Evolutionary conservation across 2,888 invertebrate species (phyloP).

Genomic region (Adineta ricciae): DNA sequence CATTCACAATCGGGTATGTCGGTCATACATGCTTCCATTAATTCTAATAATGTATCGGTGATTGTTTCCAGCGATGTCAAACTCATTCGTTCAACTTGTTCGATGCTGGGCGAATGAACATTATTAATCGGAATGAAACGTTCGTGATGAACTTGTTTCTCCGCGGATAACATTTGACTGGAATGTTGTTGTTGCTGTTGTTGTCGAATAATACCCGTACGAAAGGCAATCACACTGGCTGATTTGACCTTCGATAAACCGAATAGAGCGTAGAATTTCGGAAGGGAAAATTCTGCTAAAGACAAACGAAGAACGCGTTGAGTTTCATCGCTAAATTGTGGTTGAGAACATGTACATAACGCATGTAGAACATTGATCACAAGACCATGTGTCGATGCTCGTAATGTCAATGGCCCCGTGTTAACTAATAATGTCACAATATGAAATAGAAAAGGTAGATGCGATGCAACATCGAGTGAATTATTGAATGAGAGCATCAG

Average conservation of each 20-base stretch:
- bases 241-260: constrained; percentile 96
- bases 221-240: constrained; percentile 89
- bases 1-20: constrained; percentile 86
- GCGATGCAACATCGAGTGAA: constrained; percentile 81
- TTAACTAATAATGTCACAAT: constrained; percentile 89
- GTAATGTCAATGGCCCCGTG: constrained; percentile 83
- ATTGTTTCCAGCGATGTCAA: constrained; percentile 83
- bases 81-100: constrained; percentile 66
- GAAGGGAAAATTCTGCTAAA: constrained; percentile 86
- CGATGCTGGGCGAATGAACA: neutral
- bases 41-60: constrained; percentile 84
- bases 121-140: neutral
- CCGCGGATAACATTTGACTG: neutral
- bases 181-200: constrained; percentile 36
- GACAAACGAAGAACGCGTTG: constrained; percentile 78
- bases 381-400: constrained; percentile 89
- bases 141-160: neutral
- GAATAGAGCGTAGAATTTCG: constrained; percentile 89
- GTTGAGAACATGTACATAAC: constrained; percentile 86
- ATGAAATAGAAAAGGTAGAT: constrained; percentile 89
- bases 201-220: constrained; percentile 54
- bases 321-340: constrained; percentile 65
- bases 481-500: constrained; percentile 97
- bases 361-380: constrained; percentile 97
- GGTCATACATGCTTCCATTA: constrained; percentile 90